Evolutionary conservation across 2,113 vertebrate genomes (phyloP).

Genomic region (Regulus satrapa): DNA sequence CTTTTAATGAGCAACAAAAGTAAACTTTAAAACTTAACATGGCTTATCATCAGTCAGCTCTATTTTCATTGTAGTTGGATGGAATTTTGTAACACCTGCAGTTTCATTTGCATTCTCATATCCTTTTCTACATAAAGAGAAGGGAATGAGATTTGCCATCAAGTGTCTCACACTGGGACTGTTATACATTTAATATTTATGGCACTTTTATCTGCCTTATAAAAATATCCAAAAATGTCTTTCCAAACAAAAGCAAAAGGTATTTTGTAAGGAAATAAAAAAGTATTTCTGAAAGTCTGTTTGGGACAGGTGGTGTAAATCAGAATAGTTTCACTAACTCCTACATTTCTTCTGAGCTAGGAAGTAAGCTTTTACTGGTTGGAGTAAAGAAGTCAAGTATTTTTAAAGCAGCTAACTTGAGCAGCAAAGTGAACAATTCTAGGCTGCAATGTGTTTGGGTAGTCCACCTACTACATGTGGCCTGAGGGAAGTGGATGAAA

Average conservation of each 20-base stretch:
- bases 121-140: neutral
- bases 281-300: neutral
- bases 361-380: neutral
- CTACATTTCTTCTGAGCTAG: neutral
- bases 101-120: slow-evolving; percentile 21
- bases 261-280: neutral
- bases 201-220: neutral
- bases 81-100: neutral
- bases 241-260: neutral
- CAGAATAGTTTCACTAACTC: neutral
- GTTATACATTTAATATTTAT: neutral
- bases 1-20: neutral
- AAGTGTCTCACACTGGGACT: neutral
- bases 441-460: neutral
- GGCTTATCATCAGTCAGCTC: neutral
- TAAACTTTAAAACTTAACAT: neutral
- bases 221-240: neutral
- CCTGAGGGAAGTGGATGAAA: slow-evolving; percentile 42
- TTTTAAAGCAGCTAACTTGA: neutral
- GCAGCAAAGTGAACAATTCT: neutral
- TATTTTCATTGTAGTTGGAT: neutral
- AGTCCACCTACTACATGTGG: neutral
- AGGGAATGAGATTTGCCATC: neutral
- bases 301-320: neutral
- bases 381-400: neutral